A percentile compares a stretch with the other conserved stretches of the same genome.
Conservation (phyloP, 1,140 invertebrate genomes). For the Plectrocnemia conspersa region DNA sequence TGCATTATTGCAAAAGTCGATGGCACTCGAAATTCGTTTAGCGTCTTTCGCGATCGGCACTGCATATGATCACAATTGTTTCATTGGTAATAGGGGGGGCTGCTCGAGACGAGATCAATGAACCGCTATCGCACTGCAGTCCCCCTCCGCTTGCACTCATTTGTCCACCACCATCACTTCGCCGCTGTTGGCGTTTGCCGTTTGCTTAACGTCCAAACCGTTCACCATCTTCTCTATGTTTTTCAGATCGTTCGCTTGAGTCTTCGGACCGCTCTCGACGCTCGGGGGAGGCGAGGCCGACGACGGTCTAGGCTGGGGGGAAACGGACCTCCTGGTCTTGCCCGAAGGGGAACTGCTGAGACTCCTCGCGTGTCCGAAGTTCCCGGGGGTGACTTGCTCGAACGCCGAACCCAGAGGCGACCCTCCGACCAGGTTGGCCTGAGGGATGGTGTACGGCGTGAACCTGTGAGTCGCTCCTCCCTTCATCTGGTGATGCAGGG, state of each 20-base stretch:
- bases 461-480: conserved; percentile 62
- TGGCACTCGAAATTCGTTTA: too few relatives aligned
- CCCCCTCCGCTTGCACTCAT: conserved; percentile 34
- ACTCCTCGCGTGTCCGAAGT: conserved; percentile 54
- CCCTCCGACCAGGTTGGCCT: conserved; percentile 40
- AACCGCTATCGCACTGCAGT: conserved; percentile 36
- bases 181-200: conserved; percentile 24
- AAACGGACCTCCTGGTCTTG: conserved; percentile 32
- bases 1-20: too few relatives aligned
- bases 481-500: conserved; percentile 52
- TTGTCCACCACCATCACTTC: conserved; percentile 40
- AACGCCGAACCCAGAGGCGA: conserved; percentile 71
- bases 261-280: conserved; percentile 48
- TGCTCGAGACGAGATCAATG: conserved; percentile 23
- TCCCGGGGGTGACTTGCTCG: conserved; percentile 72
- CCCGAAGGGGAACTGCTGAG: conserved; percentile 60
- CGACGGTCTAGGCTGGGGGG: conserved; percentile 53
- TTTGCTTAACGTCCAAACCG: conserved; percentile 73
- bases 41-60: too few relatives aligned
- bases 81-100: neutral
- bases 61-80: neutral
- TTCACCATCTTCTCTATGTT: conserved; percentile 97
- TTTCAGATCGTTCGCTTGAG: conserved; percentile 72
- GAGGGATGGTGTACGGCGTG: conserved; percentile 75
- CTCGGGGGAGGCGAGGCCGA: conserved; percentile 54